These are phyloP conservation scores for Pseudopleuronectes americanus DNA, from an alignment of 2,797 vertebrate genomes.

Conservation along the genomic window DNA sequence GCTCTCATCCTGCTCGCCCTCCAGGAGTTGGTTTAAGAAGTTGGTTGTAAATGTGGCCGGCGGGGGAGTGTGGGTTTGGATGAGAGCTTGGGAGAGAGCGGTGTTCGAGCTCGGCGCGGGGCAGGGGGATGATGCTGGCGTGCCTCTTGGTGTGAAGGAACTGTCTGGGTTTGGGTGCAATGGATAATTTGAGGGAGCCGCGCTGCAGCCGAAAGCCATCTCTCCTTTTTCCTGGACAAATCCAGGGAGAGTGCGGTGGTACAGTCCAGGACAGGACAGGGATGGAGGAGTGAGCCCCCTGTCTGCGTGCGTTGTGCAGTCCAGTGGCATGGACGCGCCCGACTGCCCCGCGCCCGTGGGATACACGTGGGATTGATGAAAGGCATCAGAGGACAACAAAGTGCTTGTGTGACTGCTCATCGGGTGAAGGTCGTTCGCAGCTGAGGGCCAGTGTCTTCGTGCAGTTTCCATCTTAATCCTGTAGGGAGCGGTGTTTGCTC, in stretches of 20 bases:
- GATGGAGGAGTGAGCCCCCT: conserved; percentile 53
- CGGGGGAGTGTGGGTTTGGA: conserved; percentile 19
- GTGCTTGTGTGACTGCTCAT: conserved; percentile 43
- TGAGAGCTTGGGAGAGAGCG: conserved; percentile 17
- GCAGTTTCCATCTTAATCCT: conserved; percentile 80
- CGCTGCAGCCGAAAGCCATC: conserved; percentile 52
- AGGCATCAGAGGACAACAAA: conserved; percentile 59
- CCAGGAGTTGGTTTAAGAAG: conserved; percentile 79
- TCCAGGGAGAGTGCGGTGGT: conserved; percentile 42
- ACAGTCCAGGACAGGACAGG: conserved; percentile 56
- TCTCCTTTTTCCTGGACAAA: conserved; percentile 70
- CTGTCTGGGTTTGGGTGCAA: conserved; percentile 16
- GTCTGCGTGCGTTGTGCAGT: conserved; percentile 69
- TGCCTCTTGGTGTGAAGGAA: conserved; percentile 47
- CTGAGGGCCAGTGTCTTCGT: conserved; percentile 54
- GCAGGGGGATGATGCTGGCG: conserved; percentile 38
- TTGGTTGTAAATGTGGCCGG: conserved; percentile 7
- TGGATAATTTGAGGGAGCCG: conserved; percentile 36
- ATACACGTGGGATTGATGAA: conserved; percentile 68
- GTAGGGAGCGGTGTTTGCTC: conserved; percentile 63
- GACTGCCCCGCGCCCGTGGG: conserved; percentile 59
- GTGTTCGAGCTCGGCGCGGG: conserved; percentile 48
- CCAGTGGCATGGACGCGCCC: conserved; percentile 57
- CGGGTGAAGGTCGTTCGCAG: conserved; percentile 63
- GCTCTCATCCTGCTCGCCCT: conserved; percentile 83